These are phyloP conservation scores for Entomobrya multifasciata DNA, from an alignment of 2,888 invertebrate species.

Conservation along the genomic window DNA sequence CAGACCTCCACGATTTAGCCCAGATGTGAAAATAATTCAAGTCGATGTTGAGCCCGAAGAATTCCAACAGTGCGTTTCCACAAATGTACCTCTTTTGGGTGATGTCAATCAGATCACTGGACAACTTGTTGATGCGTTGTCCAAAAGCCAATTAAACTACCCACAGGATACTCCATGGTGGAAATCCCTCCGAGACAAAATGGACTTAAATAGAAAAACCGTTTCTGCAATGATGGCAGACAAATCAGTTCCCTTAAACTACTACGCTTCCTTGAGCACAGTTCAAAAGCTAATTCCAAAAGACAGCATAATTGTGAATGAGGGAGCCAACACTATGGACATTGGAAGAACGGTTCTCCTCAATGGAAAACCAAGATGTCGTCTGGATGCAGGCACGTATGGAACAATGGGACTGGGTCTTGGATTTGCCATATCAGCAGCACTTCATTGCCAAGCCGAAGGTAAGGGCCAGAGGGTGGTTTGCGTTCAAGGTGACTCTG, in stretches of 20 bases:
- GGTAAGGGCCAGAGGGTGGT: too few species aligned
- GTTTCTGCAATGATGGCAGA: slow-evolving; percentile 86
- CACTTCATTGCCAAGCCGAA: too few species aligned
- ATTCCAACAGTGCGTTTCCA: slow-evolving; percentile 92
- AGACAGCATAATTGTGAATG: too few species aligned
- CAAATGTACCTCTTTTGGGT: slow-evolving; percentile 91
- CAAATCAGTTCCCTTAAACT: slow-evolving; percentile 91
- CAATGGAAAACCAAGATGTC: too few species aligned
- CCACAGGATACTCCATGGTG: slow-evolving; percentile 87
- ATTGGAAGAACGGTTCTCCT: too few species aligned
- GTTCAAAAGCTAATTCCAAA: too few species aligned
- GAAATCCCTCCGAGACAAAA: slow-evolving; percentile 87
- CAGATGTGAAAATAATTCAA: slow-evolving; percentile 93
- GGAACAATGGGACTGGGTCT: too few species aligned
- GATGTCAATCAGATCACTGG: slow-evolving; percentile 89
- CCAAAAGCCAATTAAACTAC: slow-evolving; percentile 84
- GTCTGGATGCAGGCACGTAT: too few species aligned
- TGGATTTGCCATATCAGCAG: too few species aligned
- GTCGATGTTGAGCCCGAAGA: slow-evolving; percentile 95
- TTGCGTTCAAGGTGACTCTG: slow-evolving; percentile 98
- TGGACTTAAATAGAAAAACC: slow-evolving; percentile 85
- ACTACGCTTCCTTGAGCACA: slow-evolving; percentile 94
- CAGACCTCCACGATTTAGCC: slow-evolving; percentile 90
- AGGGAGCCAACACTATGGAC: too few species aligned
- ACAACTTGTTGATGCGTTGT: slow-evolving; percentile 85